A percentile compares a stretch with the other conserved stretches of the same genome.
Conservation (phyloP, 2,113 vertebrate genomes). For the Lontra canadensis region DNA sequence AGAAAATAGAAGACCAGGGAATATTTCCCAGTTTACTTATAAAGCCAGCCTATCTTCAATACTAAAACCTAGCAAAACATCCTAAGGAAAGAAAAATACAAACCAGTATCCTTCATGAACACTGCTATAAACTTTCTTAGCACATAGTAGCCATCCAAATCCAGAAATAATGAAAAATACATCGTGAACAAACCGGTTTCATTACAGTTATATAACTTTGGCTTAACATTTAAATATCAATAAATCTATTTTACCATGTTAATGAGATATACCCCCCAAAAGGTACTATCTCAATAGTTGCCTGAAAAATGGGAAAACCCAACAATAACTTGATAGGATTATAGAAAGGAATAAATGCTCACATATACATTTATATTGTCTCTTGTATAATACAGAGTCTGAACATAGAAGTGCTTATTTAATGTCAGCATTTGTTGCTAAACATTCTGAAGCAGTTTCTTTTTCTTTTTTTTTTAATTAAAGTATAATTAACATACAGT, state of each 20-base stretch:
- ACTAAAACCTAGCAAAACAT: background rate
- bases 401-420: background rate
- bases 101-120: background rate
- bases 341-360: background rate
- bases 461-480: background rate
- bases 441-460: background rate
- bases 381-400: background rate
- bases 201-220: background rate
- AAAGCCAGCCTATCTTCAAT: background rate
- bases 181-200: background rate
- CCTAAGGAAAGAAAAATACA: background rate
- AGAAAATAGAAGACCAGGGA: background rate
- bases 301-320: background rate
- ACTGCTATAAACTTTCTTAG: background rate
- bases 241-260: background rate
- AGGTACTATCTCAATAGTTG: background rate
- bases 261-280: background rate
- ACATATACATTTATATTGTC: no score
- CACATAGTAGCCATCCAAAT: background rate
- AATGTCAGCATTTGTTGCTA: background rate
- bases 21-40: background rate
- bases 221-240: background rate
- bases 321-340: background rate
- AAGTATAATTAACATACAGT: background rate
- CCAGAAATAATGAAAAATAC: background rate